Evolutionary conservation across 2,797 vertebrate genomes (phyloP).

Genomic region (Alca torda): DNA sequence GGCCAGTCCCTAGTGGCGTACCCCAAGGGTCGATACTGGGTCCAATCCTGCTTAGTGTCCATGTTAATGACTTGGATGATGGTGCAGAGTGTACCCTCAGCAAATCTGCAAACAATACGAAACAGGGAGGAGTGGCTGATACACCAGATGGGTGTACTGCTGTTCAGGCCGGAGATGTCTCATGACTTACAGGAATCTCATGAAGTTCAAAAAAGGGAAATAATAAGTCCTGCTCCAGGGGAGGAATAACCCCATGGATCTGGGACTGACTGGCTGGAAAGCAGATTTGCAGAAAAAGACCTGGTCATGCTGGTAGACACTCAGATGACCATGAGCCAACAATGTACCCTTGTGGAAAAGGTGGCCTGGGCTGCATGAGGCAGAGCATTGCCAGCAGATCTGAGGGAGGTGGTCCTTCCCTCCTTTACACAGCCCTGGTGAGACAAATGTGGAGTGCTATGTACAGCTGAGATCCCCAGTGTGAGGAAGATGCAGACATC

Average conservation of each 20-base stretch:
- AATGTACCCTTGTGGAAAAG: background rate
- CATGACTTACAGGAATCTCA: background rate
- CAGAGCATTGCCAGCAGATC: background rate
- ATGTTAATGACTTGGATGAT: background rate
- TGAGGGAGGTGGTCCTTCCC: no score
- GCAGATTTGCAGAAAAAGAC: background rate
- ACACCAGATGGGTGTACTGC: background rate
- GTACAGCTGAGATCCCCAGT: no score
- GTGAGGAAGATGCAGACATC: fast-evolving
- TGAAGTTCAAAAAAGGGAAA: background rate
- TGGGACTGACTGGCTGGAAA: background rate
- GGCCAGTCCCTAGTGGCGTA: background rate
- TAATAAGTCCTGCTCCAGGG: no score
- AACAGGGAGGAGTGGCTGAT: background rate
- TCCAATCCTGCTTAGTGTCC: no score
- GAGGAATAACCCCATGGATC: background rate
- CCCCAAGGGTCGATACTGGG: no score
- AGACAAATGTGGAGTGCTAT: background rate
- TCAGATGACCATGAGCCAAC: background rate
- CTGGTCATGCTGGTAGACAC: background rate
- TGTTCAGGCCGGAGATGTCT: background rate
- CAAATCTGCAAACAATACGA: background rate
- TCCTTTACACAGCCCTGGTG: background rate
- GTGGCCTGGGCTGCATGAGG: background rate
- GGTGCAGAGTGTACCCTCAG: background rate